These are phyloP conservation scores for Notolabrus celidotus DNA, from an alignment of 2,797 vertebrate genomes.

Conservation along the genomic window DNA sequence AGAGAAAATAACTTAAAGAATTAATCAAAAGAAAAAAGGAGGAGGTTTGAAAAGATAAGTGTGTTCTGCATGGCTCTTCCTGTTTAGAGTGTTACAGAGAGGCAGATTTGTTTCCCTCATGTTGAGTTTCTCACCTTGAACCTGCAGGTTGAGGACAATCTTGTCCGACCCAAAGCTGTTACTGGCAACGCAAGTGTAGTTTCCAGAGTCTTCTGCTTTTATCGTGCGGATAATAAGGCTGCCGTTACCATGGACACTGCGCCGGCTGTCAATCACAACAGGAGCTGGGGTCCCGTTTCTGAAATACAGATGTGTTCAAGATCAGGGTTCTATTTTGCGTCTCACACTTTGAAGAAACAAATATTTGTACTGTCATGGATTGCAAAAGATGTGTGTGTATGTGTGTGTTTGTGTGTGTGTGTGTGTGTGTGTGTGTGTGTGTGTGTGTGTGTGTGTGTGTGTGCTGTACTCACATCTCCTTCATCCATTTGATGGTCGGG, in stretches of 20 bases:
- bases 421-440: background rate
- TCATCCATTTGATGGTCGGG: constrained; percentile 98
- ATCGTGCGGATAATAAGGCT: constrained; percentile 96
- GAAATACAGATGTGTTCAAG: constrained; percentile 36
- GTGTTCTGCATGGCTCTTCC: no score
- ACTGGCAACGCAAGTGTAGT: constrained; percentile 95
- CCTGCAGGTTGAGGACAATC: constrained; percentile 95
- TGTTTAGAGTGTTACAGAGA: background rate
- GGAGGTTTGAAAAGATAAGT: no score
- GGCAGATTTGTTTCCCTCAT: background rate
- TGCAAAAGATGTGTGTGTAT: background rate
- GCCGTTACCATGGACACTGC: constrained; percentile 94
- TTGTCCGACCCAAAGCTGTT: constrained; percentile 98
- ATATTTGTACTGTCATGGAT: background rate
- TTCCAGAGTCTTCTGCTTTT: constrained; percentile 97
- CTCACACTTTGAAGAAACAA: no score
- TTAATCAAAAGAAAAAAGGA: no score
- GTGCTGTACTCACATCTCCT: constrained; percentile 91
- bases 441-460: background rate
- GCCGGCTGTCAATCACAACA: constrained; percentile 93
- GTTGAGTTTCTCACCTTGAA: constrained; percentile 89
- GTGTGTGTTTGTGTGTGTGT: background rate
- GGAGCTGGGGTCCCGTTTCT: constrained; percentile 95
- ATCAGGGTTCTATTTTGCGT: no score
- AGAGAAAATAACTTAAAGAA: no score